Base-by-base conservation (phyloP, 2,113 vertebrate genomes). In the Bujurquina vittata region DNA sequence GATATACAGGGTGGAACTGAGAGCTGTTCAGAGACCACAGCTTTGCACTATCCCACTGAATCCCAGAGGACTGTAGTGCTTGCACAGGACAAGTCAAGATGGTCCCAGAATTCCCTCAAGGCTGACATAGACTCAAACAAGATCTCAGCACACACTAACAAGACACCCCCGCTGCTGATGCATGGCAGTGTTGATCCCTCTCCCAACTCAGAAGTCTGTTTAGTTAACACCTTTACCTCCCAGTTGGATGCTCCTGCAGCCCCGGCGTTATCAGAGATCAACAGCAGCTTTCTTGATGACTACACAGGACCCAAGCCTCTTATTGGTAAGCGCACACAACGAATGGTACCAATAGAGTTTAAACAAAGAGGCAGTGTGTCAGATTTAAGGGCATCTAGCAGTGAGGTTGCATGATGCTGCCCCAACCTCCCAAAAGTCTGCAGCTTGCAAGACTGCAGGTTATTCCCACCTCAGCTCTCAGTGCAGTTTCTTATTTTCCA, bases 301-400 rank as follows among this genome's bases (percentile, higher is more conserved):
- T 84, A 89, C 80, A 58, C 12, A 3, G 86, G 86, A 75, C 23
- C 11, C 9, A n/a, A 43, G 5, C 88, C 93, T 62, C 40, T 92
- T 1, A 92, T 95, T 29, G 94, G 94, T 94, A 74, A 94, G 91
- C 10, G 58, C 5, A 23, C 75, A 85, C 58, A 15, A 40, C 55
- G 17, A 57, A 23, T 1, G 12, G 26, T 8, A 61, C 0, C 26
- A 72, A 31, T 1, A 54, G 46, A 54, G 10, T 69, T 12, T 31
- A 5, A 72, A 52, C 23, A 4, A 43, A 43, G 40, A 12, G 12
- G 40, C 40, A 14, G 40, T 43, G 11, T 49, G 46, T 17, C 4
- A 5, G 15, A 49, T 49, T 49, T 49, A 6, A 6, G 2, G 26
- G 6, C 2, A 46, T 46, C 12, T 46, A 18, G 1, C 17, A 0